These are phyloP conservation scores for Euzetes globulus DNA, from an alignment of 2,888 invertebrate genomes.

Conservation along the genomic window DNA sequence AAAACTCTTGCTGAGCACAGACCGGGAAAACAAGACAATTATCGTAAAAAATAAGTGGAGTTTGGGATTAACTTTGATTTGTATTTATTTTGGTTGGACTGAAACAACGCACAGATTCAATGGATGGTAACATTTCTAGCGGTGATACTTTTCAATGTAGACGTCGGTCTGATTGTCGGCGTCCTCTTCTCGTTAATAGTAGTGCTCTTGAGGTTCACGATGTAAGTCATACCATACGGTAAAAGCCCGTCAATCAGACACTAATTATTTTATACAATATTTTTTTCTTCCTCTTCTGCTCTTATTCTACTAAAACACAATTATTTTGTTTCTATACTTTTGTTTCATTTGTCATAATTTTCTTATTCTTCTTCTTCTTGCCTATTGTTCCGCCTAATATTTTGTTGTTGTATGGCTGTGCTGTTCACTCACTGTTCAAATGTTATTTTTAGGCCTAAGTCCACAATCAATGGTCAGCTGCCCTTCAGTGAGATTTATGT, in stretches of 20 bases:
- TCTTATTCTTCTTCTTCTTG: too few species aligned
- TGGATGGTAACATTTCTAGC: conserved; percentile 72
- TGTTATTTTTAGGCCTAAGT: conserved; percentile 53
- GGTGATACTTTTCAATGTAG: conserved; percentile 72
- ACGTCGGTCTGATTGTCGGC: conserved; percentile 69
- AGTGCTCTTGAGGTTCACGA: conserved; percentile 49
- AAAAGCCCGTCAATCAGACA: not conserved
- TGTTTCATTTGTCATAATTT: too few species aligned
- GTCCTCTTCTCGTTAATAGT: conserved; percentile 65
- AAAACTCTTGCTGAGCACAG: too few species aligned
- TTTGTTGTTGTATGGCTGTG: too few species aligned
- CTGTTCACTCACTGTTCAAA: too few species aligned
- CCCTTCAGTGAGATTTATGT: conserved; percentile 68
- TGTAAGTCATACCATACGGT: conserved; percentile 13
- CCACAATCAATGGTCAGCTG: conserved; percentile 61
- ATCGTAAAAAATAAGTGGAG: too few species aligned
- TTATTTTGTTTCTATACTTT: too few species aligned
- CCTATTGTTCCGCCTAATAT: too few species aligned
- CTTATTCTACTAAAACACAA: not conserved
- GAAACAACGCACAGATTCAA: conserved; percentile 48
- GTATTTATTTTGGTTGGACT: not conserved
- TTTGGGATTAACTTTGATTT: not conserved
- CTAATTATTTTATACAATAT: not conserved
- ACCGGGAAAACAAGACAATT: too few species aligned
- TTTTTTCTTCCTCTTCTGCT: not conserved